Percentiles rank a stretch among this genome's conserved stretches.
Conservation (phyloP, 1,140 invertebrate species). For the Nephotettix cincticeps region DNA sequence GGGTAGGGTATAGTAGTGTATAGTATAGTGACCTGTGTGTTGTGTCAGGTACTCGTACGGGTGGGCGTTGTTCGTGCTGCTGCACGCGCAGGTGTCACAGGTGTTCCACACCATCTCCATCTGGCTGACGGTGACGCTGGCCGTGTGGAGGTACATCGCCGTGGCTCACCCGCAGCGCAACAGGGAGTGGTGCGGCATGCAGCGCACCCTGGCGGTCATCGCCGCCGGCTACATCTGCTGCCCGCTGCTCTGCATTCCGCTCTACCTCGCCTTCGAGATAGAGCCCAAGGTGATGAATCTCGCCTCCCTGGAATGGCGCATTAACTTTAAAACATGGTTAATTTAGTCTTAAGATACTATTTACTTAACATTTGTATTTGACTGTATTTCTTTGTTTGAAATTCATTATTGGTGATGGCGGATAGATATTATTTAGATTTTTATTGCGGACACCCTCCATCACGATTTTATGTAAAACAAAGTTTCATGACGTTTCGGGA, state of each 20-base stretch:
- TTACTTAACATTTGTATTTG: too few relatives aligned
- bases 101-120: slow-evolving; percentile 92
- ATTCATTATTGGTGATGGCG: too few relatives aligned
- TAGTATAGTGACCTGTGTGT: too few relatives aligned
- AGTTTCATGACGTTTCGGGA: too few relatives aligned
- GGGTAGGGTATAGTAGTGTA: too few relatives aligned
- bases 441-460: too few relatives aligned
- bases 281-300: slow-evolving; percentile 41
- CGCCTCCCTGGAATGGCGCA: too few relatives aligned
- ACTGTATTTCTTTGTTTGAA: too few relatives aligned
- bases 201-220: slow-evolving; percentile 70
- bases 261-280: slow-evolving; percentile 72
- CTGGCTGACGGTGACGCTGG: slow-evolving; percentile 86
- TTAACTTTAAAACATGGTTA: too few relatives aligned
- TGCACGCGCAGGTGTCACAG: slow-evolving; percentile 80
- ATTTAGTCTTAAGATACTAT: too few relatives aligned
- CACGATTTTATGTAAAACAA: too few relatives aligned
- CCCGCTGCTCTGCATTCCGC: slow-evolving; percentile 80
- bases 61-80: slow-evolving; percentile 79
- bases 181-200: slow-evolving; percentile 74
- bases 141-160: slow-evolving; percentile 91
- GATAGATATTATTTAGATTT: too few relatives aligned
- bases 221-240: slow-evolving; percentile 77
- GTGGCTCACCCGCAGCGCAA: slow-evolving; percentile 78
- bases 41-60: slow-evolving; percentile 31